phyloP scores from a whole-genome alignment of 2,797 vertebrate genomes.

The Nyctibius grandis region DNA sequence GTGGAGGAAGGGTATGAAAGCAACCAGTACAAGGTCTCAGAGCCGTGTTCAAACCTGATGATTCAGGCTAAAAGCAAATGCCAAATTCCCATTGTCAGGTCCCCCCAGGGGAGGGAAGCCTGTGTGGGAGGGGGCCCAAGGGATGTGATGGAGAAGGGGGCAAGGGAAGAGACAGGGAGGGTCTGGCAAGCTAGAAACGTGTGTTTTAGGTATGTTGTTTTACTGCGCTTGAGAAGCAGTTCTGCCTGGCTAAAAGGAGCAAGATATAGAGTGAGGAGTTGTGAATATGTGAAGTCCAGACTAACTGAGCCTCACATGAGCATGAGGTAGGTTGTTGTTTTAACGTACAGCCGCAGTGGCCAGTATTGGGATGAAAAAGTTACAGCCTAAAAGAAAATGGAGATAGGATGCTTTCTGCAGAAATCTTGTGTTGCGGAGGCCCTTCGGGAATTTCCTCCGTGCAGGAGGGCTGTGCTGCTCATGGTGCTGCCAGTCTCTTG shows the following conservation, averaged over 20 bases:
- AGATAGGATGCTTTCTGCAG: background rate
- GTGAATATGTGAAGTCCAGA: background rate
- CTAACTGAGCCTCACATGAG: background rate
- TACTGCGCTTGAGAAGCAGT: background rate
- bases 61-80: background rate
- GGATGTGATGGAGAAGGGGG: background rate
- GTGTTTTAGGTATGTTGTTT: background rate
- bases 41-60: background rate
- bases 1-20: background rate
- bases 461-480: background rate
- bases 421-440: background rate
- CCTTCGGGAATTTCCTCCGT: background rate
- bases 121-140: background rate
- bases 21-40: background rate
- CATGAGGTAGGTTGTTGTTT: background rate
- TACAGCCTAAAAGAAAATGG: background rate
- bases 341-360: accelerated
- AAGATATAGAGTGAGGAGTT: background rate
- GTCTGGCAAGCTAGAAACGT: background rate
- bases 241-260: background rate
- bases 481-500: accelerated
- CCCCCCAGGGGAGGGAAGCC: background rate
- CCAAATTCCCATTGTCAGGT: background rate
- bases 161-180: background rate
- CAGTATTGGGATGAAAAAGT: background rate